Evolutionary conservation across 2,888 invertebrate species (phyloP), one percentile per base, ranked within the genome.

Genomic region (Tyria jacobaeae): DNA sequence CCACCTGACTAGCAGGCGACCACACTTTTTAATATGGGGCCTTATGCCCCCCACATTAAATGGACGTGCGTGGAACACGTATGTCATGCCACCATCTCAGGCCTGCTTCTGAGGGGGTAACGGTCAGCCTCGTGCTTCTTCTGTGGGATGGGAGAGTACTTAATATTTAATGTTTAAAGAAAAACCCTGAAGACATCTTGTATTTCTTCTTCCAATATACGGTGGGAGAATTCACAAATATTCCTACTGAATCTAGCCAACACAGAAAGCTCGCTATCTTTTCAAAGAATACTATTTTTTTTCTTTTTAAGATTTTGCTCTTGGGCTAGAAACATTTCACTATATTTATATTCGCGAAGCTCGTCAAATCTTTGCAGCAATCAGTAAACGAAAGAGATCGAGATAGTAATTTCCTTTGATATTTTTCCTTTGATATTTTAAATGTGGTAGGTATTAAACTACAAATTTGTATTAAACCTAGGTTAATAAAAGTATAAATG

Each of bases 361-460:
- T 55, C 60, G 57, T 68, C 57, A 39, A 61, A 66, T 75, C 64
- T 75, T 70, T 60, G 70, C 66, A 70, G 75, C 69, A 75, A 80
- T 82, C 75, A 80, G 70, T 69, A 64, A 72, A 57, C 64, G 69
- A 75, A 75, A 61, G 60, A 65, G 72, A 79, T 82, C 75, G 68
- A 66, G 60, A 24, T 37, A 41, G 49, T 55, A 76, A 76, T 66
- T 73, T 65, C 67, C 68, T 80, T 79, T 79, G 75, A 77, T 65
- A 59, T 62, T 69, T 60, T 14, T 60, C 66, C 76, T 7, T 78
- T 76, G 73, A 76, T 71, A 71, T 64, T 34, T 55, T 56, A 52
- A 67, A 61, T 68, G 66, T 63, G 68, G 49, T 62, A 54, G n/a
- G n/a, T n/a, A n/a, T n/a, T n/a, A n/a, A n/a, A 64, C 71, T 62